Conservation (phyloP, 2,888 invertebrate species). For the Diabrotica balteata region DNA sequence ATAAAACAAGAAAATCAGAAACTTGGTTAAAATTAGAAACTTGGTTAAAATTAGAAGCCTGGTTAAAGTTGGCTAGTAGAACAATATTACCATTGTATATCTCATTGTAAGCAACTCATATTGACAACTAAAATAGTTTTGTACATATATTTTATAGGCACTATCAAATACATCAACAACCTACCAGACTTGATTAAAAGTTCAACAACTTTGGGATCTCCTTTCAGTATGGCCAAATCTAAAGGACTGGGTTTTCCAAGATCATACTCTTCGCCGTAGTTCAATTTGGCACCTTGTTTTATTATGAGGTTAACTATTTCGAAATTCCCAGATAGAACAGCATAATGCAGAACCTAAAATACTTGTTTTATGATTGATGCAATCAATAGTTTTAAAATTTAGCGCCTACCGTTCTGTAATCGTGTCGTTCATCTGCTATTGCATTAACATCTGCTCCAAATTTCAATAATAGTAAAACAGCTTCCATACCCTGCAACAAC, state of each 20-base stretch:
- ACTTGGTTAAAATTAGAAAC: too few species aligned
- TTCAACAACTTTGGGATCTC: slow-evolving; percentile 75
- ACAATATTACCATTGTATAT: too few species aligned
- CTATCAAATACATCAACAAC: neutral
- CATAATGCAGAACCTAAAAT: slow-evolving; percentile 77
- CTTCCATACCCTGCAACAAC: slow-evolving; percentile 71
- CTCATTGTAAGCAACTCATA: too few species aligned
- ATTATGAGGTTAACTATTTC: slow-evolving; percentile 80
- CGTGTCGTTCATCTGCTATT: slow-evolving; percentile 84
- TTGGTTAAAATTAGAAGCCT: too few species aligned
- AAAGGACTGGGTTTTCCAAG: slow-evolving; percentile 74
- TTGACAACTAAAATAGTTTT: too few species aligned
- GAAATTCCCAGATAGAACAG: slow-evolving; percentile 79
- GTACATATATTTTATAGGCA: too few species aligned
- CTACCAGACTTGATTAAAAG: slow-evolving; percentile 74
- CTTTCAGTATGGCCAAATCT: slow-evolving; percentile 85
- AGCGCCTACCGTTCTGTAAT: slow-evolving; percentile 73
- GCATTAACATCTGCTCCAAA: slow-evolving; percentile 88
- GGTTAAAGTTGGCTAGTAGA: too few species aligned
- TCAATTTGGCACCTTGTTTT: slow-evolving; percentile 81
- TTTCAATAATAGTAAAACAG: slow-evolving; percentile 77
- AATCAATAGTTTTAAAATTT: neutral
- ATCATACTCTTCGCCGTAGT: slow-evolving; percentile 67
- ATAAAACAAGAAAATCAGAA: too few species aligned
- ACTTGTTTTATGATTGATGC: too few species aligned